phyloP scores from a whole-genome alignment of 1,140 invertebrate species.

The Acromyrmex echinatior region DNA sequence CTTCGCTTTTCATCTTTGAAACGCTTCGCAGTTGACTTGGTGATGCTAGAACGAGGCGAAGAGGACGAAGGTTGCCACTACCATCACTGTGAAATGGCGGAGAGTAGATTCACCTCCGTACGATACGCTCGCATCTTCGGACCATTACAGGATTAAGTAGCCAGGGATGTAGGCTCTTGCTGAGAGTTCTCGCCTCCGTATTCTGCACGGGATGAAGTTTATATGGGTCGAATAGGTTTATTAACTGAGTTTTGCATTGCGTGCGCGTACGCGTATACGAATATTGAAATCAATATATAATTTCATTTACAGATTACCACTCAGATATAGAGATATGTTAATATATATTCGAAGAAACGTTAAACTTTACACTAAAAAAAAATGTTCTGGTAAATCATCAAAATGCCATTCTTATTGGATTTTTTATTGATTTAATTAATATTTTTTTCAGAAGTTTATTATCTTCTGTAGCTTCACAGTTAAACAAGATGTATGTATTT shows the following conservation, averaged over 20 bases:
- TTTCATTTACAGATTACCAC: background rate
- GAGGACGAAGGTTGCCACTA: conserved; percentile 21
- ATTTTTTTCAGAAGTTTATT: background rate
- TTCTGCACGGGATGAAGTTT: background rate
- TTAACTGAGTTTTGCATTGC: background rate
- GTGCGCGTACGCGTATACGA: too few relatives aligned
- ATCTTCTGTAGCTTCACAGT: background rate
- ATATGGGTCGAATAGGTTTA: background rate
- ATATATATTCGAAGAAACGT: background rate
- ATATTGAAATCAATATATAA: conserved; percentile 22
- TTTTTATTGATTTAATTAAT: too few relatives aligned
- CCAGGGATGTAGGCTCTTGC: conserved; percentile 74
- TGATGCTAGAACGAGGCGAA: conserved; percentile 56
- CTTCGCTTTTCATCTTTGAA: conserved; percentile 79
- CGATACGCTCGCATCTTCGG: conserved; percentile 79
- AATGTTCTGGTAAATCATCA: too few relatives aligned
- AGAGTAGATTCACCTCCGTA: conserved; percentile 81
- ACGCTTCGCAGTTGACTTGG: conserved; percentile 69
- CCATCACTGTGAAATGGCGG: conserved; percentile 23
- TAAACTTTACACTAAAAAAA: background rate
- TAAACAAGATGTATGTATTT: background rate
- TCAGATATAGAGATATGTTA: too few relatives aligned
- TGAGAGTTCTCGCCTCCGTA: background rate
- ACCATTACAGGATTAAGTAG: conserved; percentile 82
- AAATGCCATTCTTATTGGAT: too few relatives aligned